Conservation (phyloP, 2,888 invertebrate genomes). For the Anthophora plumipes region DNA sequence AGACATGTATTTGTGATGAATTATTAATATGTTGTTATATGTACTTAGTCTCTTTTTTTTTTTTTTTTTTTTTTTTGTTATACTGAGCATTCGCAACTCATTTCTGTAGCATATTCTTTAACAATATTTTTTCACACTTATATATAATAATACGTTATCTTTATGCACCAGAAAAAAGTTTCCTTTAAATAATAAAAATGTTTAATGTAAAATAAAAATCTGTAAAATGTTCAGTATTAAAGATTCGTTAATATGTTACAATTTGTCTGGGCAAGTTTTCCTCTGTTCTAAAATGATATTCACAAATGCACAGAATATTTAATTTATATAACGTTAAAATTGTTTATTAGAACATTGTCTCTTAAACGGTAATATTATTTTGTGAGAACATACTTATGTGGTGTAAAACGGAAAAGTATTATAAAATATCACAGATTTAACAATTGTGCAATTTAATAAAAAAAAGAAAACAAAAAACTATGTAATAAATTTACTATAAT, state of each 20-base stretch:
- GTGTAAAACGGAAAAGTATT: slow-evolving; percentile 32
- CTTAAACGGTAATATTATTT: slow-evolving; percentile 44
- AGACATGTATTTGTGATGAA: slow-evolving; percentile 55
- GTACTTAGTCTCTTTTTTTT: slow-evolving; percentile 26
- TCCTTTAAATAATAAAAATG: slow-evolving; percentile 17
- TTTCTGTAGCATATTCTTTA: slow-evolving; percentile 15
- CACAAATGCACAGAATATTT: slow-evolving; percentile 4
- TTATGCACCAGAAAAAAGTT: slow-evolving; percentile 3
- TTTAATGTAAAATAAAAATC: too few relatives aligned
- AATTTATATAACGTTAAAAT: slow-evolving; percentile 14
- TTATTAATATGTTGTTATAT: slow-evolving; percentile 56
- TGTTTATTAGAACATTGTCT: slow-evolving; percentile 19
- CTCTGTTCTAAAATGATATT: slow-evolving; percentile 18
- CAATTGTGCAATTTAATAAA: slow-evolving; percentile 52
- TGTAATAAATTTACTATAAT: slow-evolving; percentile 28
- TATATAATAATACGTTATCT: slow-evolving; percentile 11
- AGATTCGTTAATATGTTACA: slow-evolving; percentile 9
- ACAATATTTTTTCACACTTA: slow-evolving; percentile 12
- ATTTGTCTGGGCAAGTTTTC: slow-evolving; percentile 3
- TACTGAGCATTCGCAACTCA: slow-evolving; percentile 24
- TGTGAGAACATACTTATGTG: slow-evolving; percentile 19
- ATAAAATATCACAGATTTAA: slow-evolving; percentile 37
- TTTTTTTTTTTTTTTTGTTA: slow-evolving; percentile 27
- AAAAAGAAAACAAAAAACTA: too few relatives aligned
- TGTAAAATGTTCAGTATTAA: slow-evolving; percentile 43